Evolutionary conservation across 2,888 invertebrate species (phyloP), one percentile per base, ranked within the genome.

Genomic region (Leucania comma): DNA sequence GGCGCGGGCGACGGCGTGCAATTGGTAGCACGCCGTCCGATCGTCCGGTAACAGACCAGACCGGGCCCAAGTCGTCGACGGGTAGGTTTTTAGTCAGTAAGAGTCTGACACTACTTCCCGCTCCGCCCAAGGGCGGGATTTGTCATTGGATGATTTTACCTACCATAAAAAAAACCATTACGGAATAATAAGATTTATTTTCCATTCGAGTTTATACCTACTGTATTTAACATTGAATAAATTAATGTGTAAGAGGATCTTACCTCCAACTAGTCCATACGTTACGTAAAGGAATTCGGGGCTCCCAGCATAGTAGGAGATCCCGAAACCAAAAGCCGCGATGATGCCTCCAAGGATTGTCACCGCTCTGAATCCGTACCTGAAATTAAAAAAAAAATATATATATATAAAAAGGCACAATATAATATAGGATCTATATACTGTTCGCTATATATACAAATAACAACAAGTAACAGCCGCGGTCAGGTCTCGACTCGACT

Each of bases 321-420:
- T 82, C 1, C 97, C 96, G 89, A 99, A 98, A 5, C 98, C 97
- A 22, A 91, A 70, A 12, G 97, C 95, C 1, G 98, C 97, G 65
- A 99, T 93, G 3, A 98, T 67, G 80, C 98, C 97, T 58, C 99
- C 99, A 20, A 97, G 89, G 48, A 99, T 98, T 12, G 99, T 98
- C 2, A 99, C 99, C 48, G 97, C 95, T 58, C 99, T 97, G 92
- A 99, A 99, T 38, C 99, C 99, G 90, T 98, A 99, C 85, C 96
- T 96, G 88, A 24, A 90, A 91, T 57, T 61, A 48, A 59, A 26
- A 38, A n/a, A 35, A 0, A n/a, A 20, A 24, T 22, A 38, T 12
- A 8, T n/a, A n/a, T n/a, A n/a, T n/a, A 22, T 46, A 24, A 20
- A 38, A 24, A 38, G 22, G 8, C 3, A 38, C 14, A n/a, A n/a